Evolutionary conservation across 2,113 vertebrate species (phyloP).

Genomic region (Colinus virginianus): DNA sequence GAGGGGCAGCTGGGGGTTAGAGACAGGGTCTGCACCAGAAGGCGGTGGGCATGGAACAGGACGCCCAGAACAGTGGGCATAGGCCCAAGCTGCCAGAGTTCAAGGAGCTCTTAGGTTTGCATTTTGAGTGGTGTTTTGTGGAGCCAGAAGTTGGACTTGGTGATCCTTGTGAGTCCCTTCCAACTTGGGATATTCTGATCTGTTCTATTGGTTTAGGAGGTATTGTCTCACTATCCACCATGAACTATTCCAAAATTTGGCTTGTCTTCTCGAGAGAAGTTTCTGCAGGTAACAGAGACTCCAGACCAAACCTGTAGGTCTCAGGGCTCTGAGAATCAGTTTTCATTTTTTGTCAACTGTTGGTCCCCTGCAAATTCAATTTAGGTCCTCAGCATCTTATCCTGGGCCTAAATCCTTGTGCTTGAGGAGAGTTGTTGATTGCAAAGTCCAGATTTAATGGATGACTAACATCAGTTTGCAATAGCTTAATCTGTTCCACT

Average conservation of each 20-base stretch:
- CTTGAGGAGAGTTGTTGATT: not conserved
- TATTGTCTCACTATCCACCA: not conserved
- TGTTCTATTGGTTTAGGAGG: not conserved
- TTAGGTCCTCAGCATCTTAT: fast-evolving
- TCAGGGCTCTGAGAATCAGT: not conserved
- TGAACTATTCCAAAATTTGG: not conserved
- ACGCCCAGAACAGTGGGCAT: not conserved
- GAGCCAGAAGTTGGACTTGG: not conserved
- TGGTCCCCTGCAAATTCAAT: not conserved
- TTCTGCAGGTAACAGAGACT: not conserved
- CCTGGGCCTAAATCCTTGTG: not conserved
- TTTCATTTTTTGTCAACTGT: not conserved
- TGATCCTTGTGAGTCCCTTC: not conserved
- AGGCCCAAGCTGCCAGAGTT: not conserved
- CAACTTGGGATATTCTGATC: not conserved
- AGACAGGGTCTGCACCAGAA: not conserved
- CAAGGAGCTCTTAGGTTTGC: not conserved
- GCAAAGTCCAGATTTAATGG: not conserved
- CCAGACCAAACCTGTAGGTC: not conserved
- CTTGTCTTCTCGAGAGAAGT: not conserved
- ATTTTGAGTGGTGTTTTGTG: not conserved
- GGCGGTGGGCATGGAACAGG: not conserved
- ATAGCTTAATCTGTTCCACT: not conserved
- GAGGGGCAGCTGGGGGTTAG: not conserved
- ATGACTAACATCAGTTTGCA: not conserved